These are phyloP conservation scores for Epirrhoe alternata DNA, from an alignment of 2,888 invertebrate species.

Conservation along the genomic window DNA sequence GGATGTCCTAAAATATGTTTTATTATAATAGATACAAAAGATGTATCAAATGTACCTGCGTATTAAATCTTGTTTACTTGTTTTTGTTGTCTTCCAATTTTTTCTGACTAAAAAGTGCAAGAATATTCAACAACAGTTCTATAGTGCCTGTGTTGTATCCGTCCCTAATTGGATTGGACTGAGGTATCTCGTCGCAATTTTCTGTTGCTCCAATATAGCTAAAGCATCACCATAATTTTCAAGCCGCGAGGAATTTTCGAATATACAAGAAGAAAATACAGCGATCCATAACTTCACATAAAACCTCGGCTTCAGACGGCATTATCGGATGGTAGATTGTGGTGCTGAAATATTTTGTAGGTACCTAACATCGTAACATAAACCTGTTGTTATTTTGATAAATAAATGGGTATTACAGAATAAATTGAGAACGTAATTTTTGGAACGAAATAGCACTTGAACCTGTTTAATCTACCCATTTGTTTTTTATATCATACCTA, in stretches of 20 bases:
- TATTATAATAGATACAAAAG: too few species aligned
- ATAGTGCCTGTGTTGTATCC: constrained; percentile 46
- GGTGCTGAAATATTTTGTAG: constrained; percentile 11
- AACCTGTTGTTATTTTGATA: constrained; percentile 14
- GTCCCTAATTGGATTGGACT: constrained; percentile 56
- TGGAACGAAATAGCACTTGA: background rate
- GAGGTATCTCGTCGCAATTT: constrained; percentile 61
- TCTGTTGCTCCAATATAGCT: constrained; percentile 54
- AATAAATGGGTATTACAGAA: background rate
- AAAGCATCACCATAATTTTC: constrained; percentile 51
- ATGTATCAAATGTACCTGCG: background rate
- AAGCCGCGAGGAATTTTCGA: constrained; percentile 44
- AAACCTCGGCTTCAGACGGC: constrained; percentile 23
- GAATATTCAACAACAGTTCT: constrained; percentile 10
- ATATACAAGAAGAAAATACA: constrained; percentile 49
- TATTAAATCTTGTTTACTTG: background rate
- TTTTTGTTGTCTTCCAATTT: constrained; percentile 4
- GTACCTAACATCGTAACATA: constrained; percentile 1
- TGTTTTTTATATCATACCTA: background rate
- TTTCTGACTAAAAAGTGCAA: constrained; percentile 12
- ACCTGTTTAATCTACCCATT: background rate
- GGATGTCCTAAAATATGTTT: too few species aligned
- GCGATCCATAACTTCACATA: constrained; percentile 28
- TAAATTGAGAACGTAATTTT: background rate
- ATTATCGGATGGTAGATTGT: constrained; percentile 27